These are phyloP conservation scores for Leptonema lineaticorne DNA, from an alignment of 1,140 invertebrate genomes.

Conservation along the genomic window DNA sequence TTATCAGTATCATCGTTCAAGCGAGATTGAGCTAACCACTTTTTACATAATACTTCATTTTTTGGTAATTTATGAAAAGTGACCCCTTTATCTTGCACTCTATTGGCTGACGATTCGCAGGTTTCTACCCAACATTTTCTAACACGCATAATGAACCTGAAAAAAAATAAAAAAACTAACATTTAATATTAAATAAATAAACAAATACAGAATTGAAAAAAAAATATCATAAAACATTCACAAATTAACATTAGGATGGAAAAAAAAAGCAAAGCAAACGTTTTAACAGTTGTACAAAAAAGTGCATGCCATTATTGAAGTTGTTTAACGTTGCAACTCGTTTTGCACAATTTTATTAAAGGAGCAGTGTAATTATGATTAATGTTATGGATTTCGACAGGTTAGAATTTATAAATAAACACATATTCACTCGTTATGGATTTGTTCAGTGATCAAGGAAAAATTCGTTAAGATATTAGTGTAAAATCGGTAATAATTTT, in stretches of 20 bases:
- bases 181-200: background rate
- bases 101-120: constrained; percentile 47
- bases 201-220: background rate
- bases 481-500: too few species aligned
- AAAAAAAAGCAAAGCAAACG: background rate
- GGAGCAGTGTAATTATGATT: too few species aligned
- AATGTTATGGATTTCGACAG: too few species aligned
- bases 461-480: too few species aligned
- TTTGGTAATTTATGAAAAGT: constrained; percentile 60
- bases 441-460: too few species aligned
- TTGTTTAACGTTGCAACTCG: background rate
- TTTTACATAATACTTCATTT: constrained; percentile 48
- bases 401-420: too few species aligned
- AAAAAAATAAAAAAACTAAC: constrained; percentile 1
- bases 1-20: constrained; percentile 55
- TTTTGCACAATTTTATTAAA: background rate
- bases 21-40: constrained; percentile 56
- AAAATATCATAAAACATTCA: background rate
- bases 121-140: constrained; percentile 46
- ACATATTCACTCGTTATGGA: too few species aligned
- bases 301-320: background rate
- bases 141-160: constrained; percentile 32
- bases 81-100: constrained; percentile 53
- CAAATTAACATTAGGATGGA: background rate
- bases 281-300: background rate